A percentile compares a stretch with the other conserved stretches of the same genome.
These are phyloP conservation scores for Cirrhinus mrigala DNA, from an alignment of 2,797 vertebrate species.

Conservation along the genomic window DNA sequence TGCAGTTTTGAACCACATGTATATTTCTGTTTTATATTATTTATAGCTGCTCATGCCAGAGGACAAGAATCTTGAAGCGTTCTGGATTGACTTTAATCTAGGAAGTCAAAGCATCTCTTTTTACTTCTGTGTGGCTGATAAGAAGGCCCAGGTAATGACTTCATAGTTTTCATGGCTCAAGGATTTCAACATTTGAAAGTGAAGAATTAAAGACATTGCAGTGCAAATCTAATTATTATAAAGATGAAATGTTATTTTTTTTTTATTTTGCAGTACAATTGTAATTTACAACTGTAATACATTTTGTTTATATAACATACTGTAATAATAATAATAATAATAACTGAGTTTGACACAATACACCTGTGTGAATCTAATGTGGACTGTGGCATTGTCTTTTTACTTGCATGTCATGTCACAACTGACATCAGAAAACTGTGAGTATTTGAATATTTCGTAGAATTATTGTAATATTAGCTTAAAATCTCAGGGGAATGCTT, in stretches of 20 bases:
- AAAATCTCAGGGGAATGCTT: neutral
- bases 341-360: neutral
- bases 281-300: neutral
- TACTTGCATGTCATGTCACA: neutral
- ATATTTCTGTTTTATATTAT: constrained; percentile 32
- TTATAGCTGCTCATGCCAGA: constrained; percentile 88
- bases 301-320: neutral
- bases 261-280: too few relatives aligned
- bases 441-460: neutral
- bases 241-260: too few relatives aligned
- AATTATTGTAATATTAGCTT: neutral
- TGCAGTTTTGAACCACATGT: neutral
- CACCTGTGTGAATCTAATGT: neutral
- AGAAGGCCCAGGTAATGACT: constrained; percentile 74
- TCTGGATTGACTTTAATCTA: constrained; percentile 97
- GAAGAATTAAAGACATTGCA: neutral
- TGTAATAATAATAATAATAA: neutral
- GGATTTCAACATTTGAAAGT: neutral
- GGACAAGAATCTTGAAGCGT: constrained; percentile 94
- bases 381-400: neutral
- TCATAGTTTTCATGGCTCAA: neutral
- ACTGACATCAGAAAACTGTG: neutral
- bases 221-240: too few relatives aligned
- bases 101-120: constrained; percentile 92
- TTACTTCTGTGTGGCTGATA: constrained; percentile 85